These are phyloP conservation scores for Sebastolobus alascanus DNA, from an alignment of 2,797 vertebrate species.

Conservation along the genomic window DNA sequence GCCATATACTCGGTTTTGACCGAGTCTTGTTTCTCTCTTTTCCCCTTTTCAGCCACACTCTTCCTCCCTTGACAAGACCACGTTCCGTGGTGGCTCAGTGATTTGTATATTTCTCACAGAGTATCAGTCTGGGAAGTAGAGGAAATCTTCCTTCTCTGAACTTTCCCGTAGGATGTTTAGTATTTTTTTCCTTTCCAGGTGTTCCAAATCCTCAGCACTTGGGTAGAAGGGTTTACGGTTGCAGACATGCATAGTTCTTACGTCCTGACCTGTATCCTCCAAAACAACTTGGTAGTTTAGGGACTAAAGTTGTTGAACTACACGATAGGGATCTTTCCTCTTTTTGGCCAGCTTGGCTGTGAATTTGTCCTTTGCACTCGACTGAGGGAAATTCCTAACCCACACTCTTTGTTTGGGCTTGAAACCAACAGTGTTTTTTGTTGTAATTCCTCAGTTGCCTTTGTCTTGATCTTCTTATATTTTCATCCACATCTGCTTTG, in stretches of 20 bases:
- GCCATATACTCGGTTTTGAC: no score
- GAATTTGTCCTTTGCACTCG: neutral
- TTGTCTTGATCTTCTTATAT: neutral
- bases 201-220: neutral
- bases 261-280: neutral
- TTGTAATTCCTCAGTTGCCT: neutral
- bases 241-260: neutral
- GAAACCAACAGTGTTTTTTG: neutral
- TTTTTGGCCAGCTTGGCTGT: neutral
- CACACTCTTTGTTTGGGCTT: neutral
- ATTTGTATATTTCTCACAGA: no score
- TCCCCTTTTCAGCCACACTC: no score
- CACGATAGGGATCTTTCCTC: neutral
- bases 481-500: neutral
- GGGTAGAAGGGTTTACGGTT: constrained; percentile 14
- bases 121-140: neutral
- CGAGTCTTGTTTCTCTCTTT: no score
- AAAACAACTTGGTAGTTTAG: neutral
- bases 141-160: neutral
- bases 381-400: neutral
- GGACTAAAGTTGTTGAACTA: neutral
- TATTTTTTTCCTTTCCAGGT: neutral
- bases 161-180: neutral
- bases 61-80: no score
- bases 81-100: no score